Percentiles rank a stretch among this genome's conserved stretches.
Evolutionary conservation across 2,113 vertebrate genomes (phyloP).

Genomic region (Xiphophorus couchianus): DNA sequence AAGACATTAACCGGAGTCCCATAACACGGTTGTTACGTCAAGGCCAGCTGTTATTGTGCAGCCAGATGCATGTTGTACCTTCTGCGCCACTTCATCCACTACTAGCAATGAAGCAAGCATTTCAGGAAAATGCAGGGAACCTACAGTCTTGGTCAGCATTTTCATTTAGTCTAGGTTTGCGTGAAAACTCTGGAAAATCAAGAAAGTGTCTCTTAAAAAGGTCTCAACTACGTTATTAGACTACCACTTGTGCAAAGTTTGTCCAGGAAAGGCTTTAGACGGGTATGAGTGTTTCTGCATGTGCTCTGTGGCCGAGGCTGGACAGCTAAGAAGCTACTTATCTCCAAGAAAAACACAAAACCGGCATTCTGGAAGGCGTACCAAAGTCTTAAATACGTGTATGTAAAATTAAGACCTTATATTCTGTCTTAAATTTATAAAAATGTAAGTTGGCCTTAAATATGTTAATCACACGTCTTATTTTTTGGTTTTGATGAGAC

Average conservation of each 20-base stretch:
- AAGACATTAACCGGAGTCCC: not conserved
- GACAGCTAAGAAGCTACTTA: not conserved
- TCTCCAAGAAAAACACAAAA: not conserved
- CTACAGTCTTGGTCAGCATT: not conserved
- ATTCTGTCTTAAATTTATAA: no score
- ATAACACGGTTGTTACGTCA: not conserved
- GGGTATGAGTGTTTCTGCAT: not conserved
- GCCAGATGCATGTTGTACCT: not conserved
- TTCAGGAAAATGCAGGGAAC: not conserved
- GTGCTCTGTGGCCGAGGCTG: not conserved
- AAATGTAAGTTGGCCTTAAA: no score
- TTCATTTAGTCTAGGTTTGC: not conserved
- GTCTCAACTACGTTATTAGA: not conserved
- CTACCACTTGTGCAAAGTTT: not conserved
- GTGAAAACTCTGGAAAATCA: no score
- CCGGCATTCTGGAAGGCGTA: not conserved
- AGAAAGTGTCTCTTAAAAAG: not conserved
- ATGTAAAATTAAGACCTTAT: no score
- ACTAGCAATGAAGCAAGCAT: no score
- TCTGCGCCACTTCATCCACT: no score
- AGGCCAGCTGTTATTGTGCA: not conserved
- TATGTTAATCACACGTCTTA: no score
- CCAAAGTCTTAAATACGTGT: no score
- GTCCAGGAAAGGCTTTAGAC: not conserved
- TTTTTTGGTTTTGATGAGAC: no score